Evolutionary conservation across 2,797 vertebrate species (phyloP), one percentile per base, ranked within the genome.

Genomic region (Champsocephalus gunnari): DNA sequence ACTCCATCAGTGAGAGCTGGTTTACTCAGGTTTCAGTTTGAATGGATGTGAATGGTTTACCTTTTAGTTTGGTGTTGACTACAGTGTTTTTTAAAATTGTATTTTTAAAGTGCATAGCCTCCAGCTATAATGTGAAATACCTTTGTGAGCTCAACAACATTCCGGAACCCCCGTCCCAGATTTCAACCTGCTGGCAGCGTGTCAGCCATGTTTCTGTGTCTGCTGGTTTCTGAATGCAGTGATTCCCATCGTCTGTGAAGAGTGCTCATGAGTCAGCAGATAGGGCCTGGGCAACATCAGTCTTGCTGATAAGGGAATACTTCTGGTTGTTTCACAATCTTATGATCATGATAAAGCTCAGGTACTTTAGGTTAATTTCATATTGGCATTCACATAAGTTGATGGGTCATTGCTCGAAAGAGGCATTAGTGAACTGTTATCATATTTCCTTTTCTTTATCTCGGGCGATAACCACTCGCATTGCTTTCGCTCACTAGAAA

Each of bases 231-330:
- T 67, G 38, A 61, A 43, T 81, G 73, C 53, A 81, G 58, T 82
- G 75, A 78, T 80, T 56, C 51, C 49, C 50, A 19, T n/a, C 73
- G 71, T 81, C 70, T 84, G 65, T 82, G 62, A 69, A 87, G 78
- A 68, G 67, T 77, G 54, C 50, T 80, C 71, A 48, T 81, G 80
- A 82, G 83, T 81, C 71, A 73, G 67, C 65, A 77, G 82, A 45
- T 71, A 54, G 4, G 14, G 55, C 41, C 62, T 19, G 43, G 34
- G 56, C 21, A 58, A 21, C 54, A 73, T 67, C 56, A 56, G 13
- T 50, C 47, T 38, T 73, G 53, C 55, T 71, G 44, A 59, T 76
- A 44, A 57, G 47, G 43, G 17, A 48, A 16, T 70, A 66, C 77
- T 77, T 76, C 68, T 81, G n/a, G 34, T 10, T 2, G 8, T 53